phyloP scores from a whole-genome alignment of 2,797 vertebrate genomes.

The Ibycter americanus region DNA sequence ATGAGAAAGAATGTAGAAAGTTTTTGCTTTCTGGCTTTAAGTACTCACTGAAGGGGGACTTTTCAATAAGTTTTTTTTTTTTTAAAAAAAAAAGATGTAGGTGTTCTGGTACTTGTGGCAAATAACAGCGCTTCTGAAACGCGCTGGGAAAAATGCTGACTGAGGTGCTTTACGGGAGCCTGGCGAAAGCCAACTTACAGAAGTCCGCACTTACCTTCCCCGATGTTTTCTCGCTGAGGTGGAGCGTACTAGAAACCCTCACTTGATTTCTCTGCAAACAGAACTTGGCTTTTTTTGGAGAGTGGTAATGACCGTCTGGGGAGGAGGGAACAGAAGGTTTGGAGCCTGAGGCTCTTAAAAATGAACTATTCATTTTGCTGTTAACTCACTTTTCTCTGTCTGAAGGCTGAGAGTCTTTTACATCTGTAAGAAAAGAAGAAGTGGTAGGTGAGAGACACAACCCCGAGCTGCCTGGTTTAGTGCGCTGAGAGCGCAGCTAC shows the following conservation, averaged over 20 bases:
- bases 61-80: background rate
- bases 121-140: background rate
- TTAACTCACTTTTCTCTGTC: background rate
- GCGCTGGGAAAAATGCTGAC: background rate
- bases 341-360: background rate
- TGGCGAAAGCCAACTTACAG: background rate
- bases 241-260: background rate
- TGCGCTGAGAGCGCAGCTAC: background rate
- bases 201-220: background rate
- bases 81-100: background rate
- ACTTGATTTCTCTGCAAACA: background rate
- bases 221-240: background rate
- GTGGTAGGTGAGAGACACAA: background rate
- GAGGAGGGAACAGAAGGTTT: background rate
- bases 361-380: background rate
- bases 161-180: background rate
- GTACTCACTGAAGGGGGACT: background rate
- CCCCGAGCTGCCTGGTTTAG: background rate
- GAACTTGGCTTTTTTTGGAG: background rate
- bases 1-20: background rate
- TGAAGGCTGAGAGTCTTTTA: background rate
- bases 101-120: background rate
- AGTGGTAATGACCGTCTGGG: background rate
- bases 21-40: background rate
- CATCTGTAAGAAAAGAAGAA: background rate